Conservation (phyloP, 1,140 invertebrate species). For the Ceratosolen solmsi region DNA sequence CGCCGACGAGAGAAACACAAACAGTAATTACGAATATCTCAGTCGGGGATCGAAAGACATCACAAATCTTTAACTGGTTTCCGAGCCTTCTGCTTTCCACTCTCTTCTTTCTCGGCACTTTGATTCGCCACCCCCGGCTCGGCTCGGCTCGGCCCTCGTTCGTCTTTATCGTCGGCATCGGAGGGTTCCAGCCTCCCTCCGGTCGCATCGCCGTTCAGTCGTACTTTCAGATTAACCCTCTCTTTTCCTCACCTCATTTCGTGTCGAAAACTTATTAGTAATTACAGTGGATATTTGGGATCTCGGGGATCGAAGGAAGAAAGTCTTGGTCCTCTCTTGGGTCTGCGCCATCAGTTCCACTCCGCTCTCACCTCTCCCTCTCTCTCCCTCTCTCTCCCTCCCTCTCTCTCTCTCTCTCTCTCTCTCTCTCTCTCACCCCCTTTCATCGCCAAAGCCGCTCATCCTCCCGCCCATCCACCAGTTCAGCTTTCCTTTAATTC, state of each 20-base stretch:
- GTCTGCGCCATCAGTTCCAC: conserved; percentile 43
- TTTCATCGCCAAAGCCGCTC: conserved; percentile 48
- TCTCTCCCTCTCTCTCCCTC: conserved; percentile 48
- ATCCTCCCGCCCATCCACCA: conserved; percentile 52
- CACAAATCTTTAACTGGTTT: conserved; percentile 72
- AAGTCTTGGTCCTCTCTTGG: conserved; percentile 52
- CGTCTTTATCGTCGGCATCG: conserved; percentile 52
- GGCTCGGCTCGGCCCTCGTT: conserved; percentile 48
- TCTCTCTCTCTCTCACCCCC: conserved; percentile 48
- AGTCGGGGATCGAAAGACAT: conserved; percentile 72
- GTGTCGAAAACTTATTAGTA: conserved; percentile 75
- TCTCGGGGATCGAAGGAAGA: conserved; percentile 62
- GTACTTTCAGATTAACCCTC: conserved; percentile 73
- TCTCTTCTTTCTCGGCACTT: conserved; percentile 42
- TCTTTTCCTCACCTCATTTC: conserved; percentile 74
- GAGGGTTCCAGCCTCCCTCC: conserved; percentile 51
- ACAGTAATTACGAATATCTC: conserved; percentile 75
- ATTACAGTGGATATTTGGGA: conserved; percentile 70
- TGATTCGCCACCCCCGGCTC: conserved; percentile 33
- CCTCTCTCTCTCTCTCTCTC: conserved; percentile 48
- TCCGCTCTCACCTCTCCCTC: conserved; percentile 33
- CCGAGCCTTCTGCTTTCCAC: conserved; percentile 61
- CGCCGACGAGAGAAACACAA: conserved; percentile 71
- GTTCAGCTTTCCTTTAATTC: conserved; percentile 63
- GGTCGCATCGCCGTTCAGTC: conserved; percentile 63